Evolutionary conservation across 64 coral and sea anemone species (phyloP).

Genomic region (Trachythela sp.): DNA sequence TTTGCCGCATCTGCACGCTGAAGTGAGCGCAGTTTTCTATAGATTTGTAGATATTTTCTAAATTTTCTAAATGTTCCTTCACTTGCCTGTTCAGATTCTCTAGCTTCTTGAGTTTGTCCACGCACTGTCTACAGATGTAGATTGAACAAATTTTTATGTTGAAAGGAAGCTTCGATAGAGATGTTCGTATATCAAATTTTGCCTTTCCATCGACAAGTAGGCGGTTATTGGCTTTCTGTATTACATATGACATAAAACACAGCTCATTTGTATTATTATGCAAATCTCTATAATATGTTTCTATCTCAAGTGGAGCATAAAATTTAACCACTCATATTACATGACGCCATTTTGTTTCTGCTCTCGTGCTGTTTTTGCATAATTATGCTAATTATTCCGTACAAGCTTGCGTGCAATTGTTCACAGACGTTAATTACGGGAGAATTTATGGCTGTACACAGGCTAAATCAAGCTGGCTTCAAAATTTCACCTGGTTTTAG

Average conservation of each 20-base stretch:
- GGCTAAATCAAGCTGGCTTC: no score
- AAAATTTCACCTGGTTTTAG: no score
- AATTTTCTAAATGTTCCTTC: neutral
- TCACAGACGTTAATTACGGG: conserved; percentile 3
- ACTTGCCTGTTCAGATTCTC: neutral
- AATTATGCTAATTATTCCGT: neutral
- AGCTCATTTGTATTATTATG: neutral
- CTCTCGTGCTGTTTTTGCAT: no score
- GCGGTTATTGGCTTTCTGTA: neutral
- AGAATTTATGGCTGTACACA: neutral
- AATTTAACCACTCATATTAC: neutral
- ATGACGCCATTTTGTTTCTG: neutral
- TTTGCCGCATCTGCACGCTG: neutral
- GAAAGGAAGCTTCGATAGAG: neutral
- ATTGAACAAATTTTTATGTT: neutral
- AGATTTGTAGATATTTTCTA: neutral
- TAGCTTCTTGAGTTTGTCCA: neutral
- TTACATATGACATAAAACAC: neutral
- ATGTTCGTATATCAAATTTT: neutral
- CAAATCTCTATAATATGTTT: neutral
- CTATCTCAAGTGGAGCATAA: no score
- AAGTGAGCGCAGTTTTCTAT: neutral
- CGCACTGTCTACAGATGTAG: neutral
- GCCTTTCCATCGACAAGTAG: neutral
- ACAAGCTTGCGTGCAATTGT: neutral